phyloP scores from a whole-genome alignment of 2,113 vertebrate genomes.

The Polypterus bichir region DNA sequence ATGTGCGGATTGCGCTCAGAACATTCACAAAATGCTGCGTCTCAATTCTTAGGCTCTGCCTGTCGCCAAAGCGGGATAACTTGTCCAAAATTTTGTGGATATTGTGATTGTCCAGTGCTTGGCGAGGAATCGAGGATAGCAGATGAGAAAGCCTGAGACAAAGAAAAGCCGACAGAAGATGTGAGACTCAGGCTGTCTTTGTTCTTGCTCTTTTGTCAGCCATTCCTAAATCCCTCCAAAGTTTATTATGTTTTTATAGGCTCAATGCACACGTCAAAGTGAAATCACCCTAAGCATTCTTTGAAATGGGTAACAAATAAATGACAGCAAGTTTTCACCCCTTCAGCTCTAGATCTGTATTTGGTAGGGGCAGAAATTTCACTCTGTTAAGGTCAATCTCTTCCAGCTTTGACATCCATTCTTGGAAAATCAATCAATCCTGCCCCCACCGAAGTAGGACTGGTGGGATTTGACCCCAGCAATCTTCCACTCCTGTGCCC shows the following conservation, averaged over 20 bases:
- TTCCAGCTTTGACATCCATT: neutral
- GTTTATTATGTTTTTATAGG: too few relatives aligned
- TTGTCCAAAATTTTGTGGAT: conserved; percentile 43
- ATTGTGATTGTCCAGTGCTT: conserved; percentile 36
- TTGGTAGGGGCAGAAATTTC: neutral
- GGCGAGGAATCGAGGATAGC: conserved; percentile 38
- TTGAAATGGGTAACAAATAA: neutral
- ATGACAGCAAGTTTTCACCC: too few relatives aligned
- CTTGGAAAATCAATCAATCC: conserved; percentile 14
- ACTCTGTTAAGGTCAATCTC: neutral
- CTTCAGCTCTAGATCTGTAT: too few relatives aligned
- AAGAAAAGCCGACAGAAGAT: conserved; percentile 7
- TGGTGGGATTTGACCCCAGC: too few relatives aligned
- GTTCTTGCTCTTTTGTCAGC: too few relatives aligned
- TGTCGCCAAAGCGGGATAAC: conserved; percentile 43
- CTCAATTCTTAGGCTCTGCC: conserved; percentile 37
- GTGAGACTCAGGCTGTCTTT: too few relatives aligned
- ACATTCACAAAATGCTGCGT: conserved; percentile 45
- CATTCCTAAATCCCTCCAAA: too few relatives aligned
- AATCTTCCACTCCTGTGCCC: too few relatives aligned
- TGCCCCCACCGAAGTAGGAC: conserved; percentile 16
- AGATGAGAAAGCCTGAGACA: conserved; percentile 46
- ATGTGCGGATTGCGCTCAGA: conserved; percentile 40
- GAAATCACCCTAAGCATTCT: too few relatives aligned
- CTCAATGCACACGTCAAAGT: too few relatives aligned